Conservation (phyloP, 2,113 vertebrate species). For the Corydoras sp. region DNA sequence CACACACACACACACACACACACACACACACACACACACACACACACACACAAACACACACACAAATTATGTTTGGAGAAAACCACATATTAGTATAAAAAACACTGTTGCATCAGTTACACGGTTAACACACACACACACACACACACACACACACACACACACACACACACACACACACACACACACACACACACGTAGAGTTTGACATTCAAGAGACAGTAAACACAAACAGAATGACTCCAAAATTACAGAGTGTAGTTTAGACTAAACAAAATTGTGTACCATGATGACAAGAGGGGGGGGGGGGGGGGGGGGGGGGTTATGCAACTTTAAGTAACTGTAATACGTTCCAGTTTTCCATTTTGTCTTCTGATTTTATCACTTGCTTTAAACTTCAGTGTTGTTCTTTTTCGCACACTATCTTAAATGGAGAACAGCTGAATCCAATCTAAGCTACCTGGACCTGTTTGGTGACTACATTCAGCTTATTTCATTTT, state of each 20-base stretch:
- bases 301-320: neutral
- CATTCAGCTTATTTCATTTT: too few relatives aligned
- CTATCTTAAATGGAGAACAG: too few relatives aligned
- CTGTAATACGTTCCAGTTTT: slow-evolving; percentile 1
- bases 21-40: slow-evolving; percentile 18
- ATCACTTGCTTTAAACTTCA: neutral
- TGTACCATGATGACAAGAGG: slow-evolving; percentile 22
- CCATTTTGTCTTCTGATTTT: slow-evolving; percentile 2
- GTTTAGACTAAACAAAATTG: slow-evolving; percentile 43
- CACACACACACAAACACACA: slow-evolving; percentile 12
- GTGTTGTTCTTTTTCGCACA: too few relatives aligned
- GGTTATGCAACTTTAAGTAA: slow-evolving; percentile 17
- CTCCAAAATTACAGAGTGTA: slow-evolving; percentile 16
- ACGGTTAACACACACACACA: slow-evolving; percentile 12
- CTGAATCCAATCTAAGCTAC: too few relatives aligned
- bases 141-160: slow-evolving; percentile 8
- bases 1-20: slow-evolving; percentile 4
- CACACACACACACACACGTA: neutral
- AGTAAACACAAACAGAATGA: slow-evolving; percentile 23
- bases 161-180: slow-evolving; percentile 13
- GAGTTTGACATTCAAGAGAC: slow-evolving; percentile 18
- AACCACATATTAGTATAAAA: neutral
- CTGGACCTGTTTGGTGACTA: too few relatives aligned
- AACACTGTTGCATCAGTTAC: neutral
- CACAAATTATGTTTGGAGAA: neutral